Conservation (phyloP, 2,797 vertebrate species). For the Coracias cyanogaster region DNA sequence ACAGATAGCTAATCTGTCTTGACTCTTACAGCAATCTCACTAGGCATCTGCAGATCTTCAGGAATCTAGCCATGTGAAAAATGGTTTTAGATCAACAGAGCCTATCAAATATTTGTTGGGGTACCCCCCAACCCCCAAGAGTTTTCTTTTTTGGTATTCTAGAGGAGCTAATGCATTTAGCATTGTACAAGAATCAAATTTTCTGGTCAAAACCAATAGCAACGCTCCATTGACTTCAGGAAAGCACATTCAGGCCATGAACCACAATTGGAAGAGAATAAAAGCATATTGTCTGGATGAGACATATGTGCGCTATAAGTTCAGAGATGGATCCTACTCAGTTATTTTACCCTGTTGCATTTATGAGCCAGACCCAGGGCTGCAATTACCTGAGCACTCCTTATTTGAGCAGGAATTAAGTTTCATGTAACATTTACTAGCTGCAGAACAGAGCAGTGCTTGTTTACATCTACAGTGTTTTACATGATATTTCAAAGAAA, state of each 20-base stretch:
- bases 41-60: not conserved
- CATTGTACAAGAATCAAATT: not conserved
- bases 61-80: not conserved
- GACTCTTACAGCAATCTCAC: not conserved
- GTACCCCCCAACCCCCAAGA: fast-evolving
- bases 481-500: not conserved
- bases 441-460: not conserved
- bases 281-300: not conserved
- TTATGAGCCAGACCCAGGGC: not conserved
- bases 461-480: not conserved
- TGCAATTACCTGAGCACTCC: not conserved
- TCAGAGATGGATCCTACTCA: not conserved
- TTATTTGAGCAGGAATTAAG: not conserved
- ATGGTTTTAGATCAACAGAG: not conserved
- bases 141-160: not conserved
- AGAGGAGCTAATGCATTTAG: not conserved
- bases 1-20: not conserved
- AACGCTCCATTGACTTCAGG: not conserved
- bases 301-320: not conserved
- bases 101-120: not conserved
- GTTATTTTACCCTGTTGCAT: not conserved
- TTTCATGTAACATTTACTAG: not conserved
- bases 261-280: not conserved
- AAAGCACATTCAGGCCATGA: not conserved
- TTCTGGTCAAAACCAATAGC: not conserved